Conservation (phyloP, 2,113 vertebrate genomes). For the Xyliphius kryptos region DNA sequence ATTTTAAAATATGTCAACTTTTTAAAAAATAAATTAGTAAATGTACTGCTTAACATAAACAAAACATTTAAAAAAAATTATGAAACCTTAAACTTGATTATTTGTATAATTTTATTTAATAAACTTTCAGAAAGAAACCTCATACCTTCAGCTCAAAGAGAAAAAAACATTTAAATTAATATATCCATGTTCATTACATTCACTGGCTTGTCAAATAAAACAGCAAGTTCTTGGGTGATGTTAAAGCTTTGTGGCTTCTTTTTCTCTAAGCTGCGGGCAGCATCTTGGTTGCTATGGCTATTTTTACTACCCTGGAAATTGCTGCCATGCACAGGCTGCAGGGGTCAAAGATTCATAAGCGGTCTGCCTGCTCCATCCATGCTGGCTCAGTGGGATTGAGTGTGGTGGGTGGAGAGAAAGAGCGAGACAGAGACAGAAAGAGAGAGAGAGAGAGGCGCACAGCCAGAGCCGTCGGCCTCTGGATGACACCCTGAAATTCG, state of each 20-base stretch:
- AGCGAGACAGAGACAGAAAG: conserved; percentile 2
- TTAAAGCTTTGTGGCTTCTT: background rate
- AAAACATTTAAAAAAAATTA: too few relatives aligned
- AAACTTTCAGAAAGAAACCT: too few relatives aligned
- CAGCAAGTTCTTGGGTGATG: background rate
- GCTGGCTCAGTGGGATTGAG: conserved; percentile 23
- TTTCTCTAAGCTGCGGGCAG: conserved; percentile 22
- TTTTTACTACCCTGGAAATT: conserved; percentile 68
- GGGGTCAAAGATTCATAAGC: conserved; percentile 62
- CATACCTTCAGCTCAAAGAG: too few relatives aligned
- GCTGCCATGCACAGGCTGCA: conserved; percentile 48
- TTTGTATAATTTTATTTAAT: too few relatives aligned
- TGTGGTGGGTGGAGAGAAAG: conserved; percentile 30
- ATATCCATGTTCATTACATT: background rate
- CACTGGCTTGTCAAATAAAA: background rate
- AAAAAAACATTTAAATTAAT: background rate
- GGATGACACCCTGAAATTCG: conserved; percentile 59
- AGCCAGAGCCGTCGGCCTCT: conserved; percentile 55
- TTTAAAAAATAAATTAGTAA: too few relatives aligned
- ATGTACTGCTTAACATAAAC: too few relatives aligned
- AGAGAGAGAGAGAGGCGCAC: conserved; percentile 29
- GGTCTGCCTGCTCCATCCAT: conserved; percentile 35
- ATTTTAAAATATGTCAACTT: too few relatives aligned
- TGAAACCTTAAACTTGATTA: too few relatives aligned
- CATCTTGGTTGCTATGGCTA: conserved; percentile 43